Base-by-base conservation (phyloP, 2,113 vertebrate genomes). In the Atherinomorus stipes region DNA sequence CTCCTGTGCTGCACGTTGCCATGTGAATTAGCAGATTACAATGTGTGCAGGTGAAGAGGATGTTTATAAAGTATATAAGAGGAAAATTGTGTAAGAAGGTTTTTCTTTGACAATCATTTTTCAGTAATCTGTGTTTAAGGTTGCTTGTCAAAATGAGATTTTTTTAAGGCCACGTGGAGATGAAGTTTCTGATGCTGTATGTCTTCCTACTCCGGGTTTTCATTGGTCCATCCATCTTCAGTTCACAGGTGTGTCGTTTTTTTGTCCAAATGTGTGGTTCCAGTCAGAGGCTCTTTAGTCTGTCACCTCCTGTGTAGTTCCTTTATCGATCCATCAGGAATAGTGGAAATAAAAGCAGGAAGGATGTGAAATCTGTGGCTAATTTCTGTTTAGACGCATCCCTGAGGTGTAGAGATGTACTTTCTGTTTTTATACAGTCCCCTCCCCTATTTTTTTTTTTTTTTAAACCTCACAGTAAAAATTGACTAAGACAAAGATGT, bases 261-360 rank as follows among this genome's bases (percentile, higher is more conserved):
- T 73, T 90, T 91, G 71, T 61, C 56, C 34, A 64, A 83, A 83
- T 21, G 16, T 83, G 69, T 78, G 73, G 64, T 26, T 50, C 0
- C 66, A 47, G 23, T 51, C 18, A 18, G 56, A 22, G 57, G 42
- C 44, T 21, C n/a, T 45, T 66, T 40, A 51, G 70, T 40, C 37
- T 49, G 49, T 16, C 42, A 28, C 58, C 60, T 61, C 75, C 81
- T 34, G 66, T 67, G 64, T 12, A 34, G 74, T 38, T 70, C 63
- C 65, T 83, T 26, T 73, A 4, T 72, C 42, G 71, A 69, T 45
- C 59, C 44, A 44, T 61, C 22, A 50, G 26, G 63, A 47, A 44
- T 22, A 45, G 23, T 28, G 37, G 56, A 57, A 28, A 28, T 45
- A 52, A 67, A 75, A 73, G 11, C 4, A 0, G 60, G 53, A 70